These are phyloP conservation scores for Bactericera cockerelli DNA, from an alignment of 1,140 invertebrate species.

Conservation along the genomic window DNA sequence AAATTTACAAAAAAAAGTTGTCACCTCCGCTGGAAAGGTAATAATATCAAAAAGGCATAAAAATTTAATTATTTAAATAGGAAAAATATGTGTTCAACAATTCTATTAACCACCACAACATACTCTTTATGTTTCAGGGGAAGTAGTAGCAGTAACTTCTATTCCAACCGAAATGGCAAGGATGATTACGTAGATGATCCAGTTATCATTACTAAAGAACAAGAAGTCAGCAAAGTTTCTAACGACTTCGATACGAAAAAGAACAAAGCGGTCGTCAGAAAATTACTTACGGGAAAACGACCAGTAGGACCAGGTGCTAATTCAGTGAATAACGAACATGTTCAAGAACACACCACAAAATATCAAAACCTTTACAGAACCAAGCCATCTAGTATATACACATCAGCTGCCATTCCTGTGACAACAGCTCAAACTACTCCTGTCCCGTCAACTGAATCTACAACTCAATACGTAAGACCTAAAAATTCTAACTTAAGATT, in stretches of 20 bases:
- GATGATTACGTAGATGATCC: conserved; percentile 36
- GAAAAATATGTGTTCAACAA: no score
- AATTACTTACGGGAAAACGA: conserved; percentile 20
- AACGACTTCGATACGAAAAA: conserved; percentile 17
- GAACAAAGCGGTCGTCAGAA: conserved; percentile 17
- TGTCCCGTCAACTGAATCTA: conserved; percentile 10
- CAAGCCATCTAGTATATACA: neutral
- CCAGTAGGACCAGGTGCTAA: conserved; percentile 8
- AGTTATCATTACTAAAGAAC: conserved; percentile 28
- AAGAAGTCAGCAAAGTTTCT: conserved; percentile 16
- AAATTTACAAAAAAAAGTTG: no score
- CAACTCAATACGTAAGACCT: conserved; percentile 6
- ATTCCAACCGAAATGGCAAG: conserved; percentile 42
- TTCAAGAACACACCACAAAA: neutral
- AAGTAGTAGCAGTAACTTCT: conserved; percentile 50
- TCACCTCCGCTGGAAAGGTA: no score
- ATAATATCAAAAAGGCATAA: no score
- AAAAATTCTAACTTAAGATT: conserved; percentile 10
- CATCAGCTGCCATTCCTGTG: neutral
- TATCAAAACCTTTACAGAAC: neutral
- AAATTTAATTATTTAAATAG: no score
- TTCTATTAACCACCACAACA: no score
- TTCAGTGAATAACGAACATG: neutral
- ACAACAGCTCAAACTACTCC: neutral
- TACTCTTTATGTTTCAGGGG: conserved; percentile 28